These are phyloP conservation scores for Drosophila testacea DNA, from an alignment of 2,888 invertebrate species.

Conservation along the genomic window DNA sequence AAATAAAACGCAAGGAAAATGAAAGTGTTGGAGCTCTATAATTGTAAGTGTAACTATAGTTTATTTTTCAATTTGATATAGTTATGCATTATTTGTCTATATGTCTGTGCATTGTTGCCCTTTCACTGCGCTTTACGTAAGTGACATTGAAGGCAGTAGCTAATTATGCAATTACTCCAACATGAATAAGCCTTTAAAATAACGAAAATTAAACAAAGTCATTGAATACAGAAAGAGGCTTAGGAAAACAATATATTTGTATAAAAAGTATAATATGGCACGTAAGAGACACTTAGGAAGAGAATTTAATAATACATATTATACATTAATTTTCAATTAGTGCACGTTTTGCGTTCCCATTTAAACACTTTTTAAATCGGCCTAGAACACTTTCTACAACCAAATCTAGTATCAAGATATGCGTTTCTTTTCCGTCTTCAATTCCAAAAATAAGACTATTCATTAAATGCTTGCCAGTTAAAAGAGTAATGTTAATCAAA, in stretches of 20 bases:
- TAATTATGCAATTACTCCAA: slow-evolving; percentile 73
- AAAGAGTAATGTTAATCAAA: slow-evolving; percentile 51
- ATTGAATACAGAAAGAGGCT: slow-evolving; percentile 9
- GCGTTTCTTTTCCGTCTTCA: slow-evolving; percentile 20
- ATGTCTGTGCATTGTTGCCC: slow-evolving; percentile 46
- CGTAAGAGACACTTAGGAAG: neutral
- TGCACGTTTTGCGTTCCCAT: neutral
- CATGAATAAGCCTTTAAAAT: slow-evolving; percentile 12
- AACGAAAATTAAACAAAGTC: slow-evolving; percentile 25
- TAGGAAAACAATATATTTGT: neutral
- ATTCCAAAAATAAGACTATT: slow-evolving; percentile 3
- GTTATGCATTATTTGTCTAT: slow-evolving; percentile 63
- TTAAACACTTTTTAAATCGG: slow-evolving; percentile 4
- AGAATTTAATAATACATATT: neutral
- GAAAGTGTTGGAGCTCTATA: slow-evolving; percentile 68
- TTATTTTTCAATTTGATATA: slow-evolving; percentile 69
- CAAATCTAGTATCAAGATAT: slow-evolving; percentile 30
- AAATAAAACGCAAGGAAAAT: slow-evolving; percentile 66
- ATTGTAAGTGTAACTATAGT: slow-evolving; percentile 49
- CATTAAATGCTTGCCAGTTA: slow-evolving; percentile 11
- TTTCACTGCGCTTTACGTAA: slow-evolving; percentile 68
- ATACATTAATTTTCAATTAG: neutral
- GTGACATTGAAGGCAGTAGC: slow-evolving; percentile 51
- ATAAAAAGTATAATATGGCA: neutral
- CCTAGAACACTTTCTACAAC: slow-evolving; percentile 73